Evolutionary conservation across 2,888 invertebrate genomes (phyloP).

Genomic region (Heliconius ethilla): DNA sequence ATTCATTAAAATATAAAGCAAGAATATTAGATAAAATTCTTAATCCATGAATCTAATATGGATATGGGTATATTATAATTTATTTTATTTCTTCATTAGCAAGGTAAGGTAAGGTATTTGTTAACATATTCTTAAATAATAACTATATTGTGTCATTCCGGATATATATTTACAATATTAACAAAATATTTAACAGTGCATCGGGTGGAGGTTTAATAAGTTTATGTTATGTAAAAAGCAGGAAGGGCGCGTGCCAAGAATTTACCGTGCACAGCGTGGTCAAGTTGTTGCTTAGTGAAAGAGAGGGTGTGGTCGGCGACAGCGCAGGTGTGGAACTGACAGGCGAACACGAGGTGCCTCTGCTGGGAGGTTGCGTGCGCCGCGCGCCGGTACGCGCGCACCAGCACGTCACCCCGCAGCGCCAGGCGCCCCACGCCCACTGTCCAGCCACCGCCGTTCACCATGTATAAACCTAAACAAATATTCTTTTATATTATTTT

Average conservation of each 20-base stretch:
- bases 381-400: constrained; percentile 92
- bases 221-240: constrained; percentile 19
- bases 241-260: constrained; percentile 36
- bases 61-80: neutral
- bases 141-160: neutral
- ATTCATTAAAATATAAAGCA: neutral
- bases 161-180: constrained; percentile 17
- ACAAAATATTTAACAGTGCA: constrained; percentile 7
- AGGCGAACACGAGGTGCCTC: constrained; percentile 89
- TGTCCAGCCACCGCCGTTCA: constrained; percentile 86
- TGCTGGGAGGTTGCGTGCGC: constrained; percentile 57
- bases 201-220: neutral
- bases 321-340: constrained; percentile 97
- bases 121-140: neutral
- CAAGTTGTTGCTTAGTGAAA: constrained; percentile 93
- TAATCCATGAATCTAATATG: neutral
- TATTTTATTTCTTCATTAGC: neutral
- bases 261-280: constrained; percentile 90
- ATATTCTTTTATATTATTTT: neutral
- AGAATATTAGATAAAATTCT: neutral
- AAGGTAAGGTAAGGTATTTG: neutral
- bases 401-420: constrained; percentile 93
- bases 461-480: constrained; percentile 84
- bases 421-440: constrained; percentile 84
- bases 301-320: constrained; percentile 91